Base-by-base conservation (phyloP, 2,797 vertebrate species). In the Acipenser ruthenus region DNA sequence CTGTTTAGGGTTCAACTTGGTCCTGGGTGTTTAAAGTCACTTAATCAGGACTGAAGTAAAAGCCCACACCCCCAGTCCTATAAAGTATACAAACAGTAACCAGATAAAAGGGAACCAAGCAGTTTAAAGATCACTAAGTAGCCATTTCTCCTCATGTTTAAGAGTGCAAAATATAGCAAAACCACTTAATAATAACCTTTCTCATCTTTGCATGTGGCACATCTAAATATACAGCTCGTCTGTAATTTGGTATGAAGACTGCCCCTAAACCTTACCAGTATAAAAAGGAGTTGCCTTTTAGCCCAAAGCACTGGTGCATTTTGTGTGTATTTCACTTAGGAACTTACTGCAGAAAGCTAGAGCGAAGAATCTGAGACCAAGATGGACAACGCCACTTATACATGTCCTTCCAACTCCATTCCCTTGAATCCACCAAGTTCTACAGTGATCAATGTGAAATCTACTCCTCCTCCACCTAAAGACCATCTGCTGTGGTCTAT, bases 401-500 rank as follows among this genome's bases (percentile, higher is more conserved):
- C 86, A 79, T 90, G 88, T 73, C 84, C 87, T 2, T 84, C 87
- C 0, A 89, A 91, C 75, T 90, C 88, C 80, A 89, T 88, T 70
- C 89, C 89, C 0, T 85, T 90, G 63, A 91, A 88, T 64, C 81
- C 84, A 0, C 75, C 70, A 0, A 83, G 85, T 12, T 82, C 87
- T 67, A 92, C 87, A 0, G 86, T 85, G 77, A 77, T 92, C 68
- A 87, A 90, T 80, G 89, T 92, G 84, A 69, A 69, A 6, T 4
- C 52, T 1, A 77, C 73, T 8, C 85, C 83, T 64, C 81, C 73
- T 50, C 79, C 88, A 8, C 83, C 88, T 0, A 76, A 71, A n/a
- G 91, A 93, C 78, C 91, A 91, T 71, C 75, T 93, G 47, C 6
- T 92, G 72, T 92, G 91, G 91, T 93, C 91, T 0, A 77, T 92